Conservation (phyloP, 2,113 vertebrate genomes). For the Oxyura jamaicensis region DNA sequence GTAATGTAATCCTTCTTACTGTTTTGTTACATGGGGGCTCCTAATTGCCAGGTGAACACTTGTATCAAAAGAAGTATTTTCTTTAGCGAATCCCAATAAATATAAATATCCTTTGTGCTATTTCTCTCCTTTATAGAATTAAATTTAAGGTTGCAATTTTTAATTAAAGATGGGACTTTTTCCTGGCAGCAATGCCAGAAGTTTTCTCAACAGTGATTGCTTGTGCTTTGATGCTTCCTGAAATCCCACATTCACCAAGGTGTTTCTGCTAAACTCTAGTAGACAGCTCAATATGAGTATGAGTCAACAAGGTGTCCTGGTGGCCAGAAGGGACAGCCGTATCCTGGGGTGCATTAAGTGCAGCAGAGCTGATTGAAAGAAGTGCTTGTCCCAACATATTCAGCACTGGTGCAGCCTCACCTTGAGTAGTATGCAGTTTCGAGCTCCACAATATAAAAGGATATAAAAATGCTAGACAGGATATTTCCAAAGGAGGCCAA, state of each 20-base stretch:
- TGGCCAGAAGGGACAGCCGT: not conserved
- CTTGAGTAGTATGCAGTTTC: not conserved
- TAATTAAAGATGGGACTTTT: not conserved
- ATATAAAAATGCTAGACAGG: no score
- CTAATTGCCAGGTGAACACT: not conserved
- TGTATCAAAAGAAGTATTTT: not conserved
- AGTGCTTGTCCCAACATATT: no score
- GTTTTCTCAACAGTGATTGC: not conserved
- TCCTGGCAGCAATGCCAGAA: not conserved
- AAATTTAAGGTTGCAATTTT: not conserved
- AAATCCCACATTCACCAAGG: not conserved
- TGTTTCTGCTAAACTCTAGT: rapidly evolving
- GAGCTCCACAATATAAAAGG: no score
- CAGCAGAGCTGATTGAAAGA: not conserved
- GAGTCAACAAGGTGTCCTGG: not conserved
- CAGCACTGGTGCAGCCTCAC: not conserved
- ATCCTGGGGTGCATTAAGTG: not conserved
- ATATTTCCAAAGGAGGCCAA: no score
- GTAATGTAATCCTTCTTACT: not conserved
- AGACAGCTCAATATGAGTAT: not conserved
- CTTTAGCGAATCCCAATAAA: not conserved
- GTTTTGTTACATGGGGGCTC: not conserved
- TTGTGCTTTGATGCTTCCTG: not conserved
- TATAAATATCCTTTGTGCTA: not conserved
- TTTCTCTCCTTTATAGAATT: not conserved